Evolutionary conservation across 2,113 vertebrate species (phyloP).

Genomic region (Crotalus viridis): DNA sequence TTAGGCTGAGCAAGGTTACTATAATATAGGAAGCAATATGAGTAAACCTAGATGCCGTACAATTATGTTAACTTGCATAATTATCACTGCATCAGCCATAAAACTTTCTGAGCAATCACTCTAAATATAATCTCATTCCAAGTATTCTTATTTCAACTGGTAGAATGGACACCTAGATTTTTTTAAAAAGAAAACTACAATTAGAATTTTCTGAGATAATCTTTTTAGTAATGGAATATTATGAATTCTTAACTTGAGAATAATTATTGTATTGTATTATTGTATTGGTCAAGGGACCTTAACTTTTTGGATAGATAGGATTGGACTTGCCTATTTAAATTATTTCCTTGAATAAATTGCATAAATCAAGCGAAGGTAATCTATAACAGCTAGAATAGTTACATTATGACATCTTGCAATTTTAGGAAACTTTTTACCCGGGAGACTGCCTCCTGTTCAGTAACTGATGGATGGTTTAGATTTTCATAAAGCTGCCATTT

Average conservation of each 20-base stretch:
- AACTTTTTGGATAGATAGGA: background rate
- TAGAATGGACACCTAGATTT: background rate
- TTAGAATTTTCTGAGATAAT: background rate
- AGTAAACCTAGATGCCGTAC: background rate
- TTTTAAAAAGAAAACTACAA: no score
- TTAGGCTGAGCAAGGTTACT: background rate
- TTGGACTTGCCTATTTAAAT: background rate
- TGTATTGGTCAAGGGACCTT: background rate
- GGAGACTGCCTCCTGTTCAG: slow-evolving; percentile 51
- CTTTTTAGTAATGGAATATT: background rate
- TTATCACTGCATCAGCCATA: background rate
- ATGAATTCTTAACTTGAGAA: background rate
- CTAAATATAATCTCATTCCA: background rate
- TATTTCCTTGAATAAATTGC: background rate
- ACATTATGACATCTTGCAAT: background rate
- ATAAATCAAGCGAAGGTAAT: background rate
- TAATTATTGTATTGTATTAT: background rate
- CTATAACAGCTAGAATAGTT: background rate
- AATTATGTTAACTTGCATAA: background rate
- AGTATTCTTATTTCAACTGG: background rate
- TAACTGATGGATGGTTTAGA: slow-evolving; percentile 33
- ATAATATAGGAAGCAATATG: background rate
- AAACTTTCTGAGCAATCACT: background rate
- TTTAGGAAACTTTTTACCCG: background rate
- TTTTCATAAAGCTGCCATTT: slow-evolving; percentile 61